Percentiles rank a stretch among this genome's conserved stretches.
These are phyloP conservation scores for Ambastaia sidthimunki DNA, from an alignment of 2,797 vertebrate species.

Conservation along the genomic window DNA sequence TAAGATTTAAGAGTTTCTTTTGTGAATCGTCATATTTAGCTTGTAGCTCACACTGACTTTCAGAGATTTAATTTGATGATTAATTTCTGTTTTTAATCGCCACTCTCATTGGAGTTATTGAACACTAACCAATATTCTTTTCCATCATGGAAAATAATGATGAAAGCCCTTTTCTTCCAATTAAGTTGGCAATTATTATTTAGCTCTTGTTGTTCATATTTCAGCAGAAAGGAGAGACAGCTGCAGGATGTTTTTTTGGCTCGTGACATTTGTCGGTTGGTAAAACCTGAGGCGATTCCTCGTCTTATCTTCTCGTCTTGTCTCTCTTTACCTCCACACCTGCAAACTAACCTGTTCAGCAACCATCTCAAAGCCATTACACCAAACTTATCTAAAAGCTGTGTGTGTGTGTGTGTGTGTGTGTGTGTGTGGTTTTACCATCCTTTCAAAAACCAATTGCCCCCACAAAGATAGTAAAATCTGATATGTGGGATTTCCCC, in stretches of 20 bases:
- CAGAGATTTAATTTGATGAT: conserved; percentile 46
- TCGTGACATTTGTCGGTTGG: conserved; percentile 42
- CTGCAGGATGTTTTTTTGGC: conserved; percentile 31
- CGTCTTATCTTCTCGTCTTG: conserved; percentile 38
- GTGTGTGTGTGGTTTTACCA: neutral
- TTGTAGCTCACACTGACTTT: conserved; percentile 44
- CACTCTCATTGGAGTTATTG: conserved; percentile 23
- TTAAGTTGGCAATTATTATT: conserved; percentile 19
- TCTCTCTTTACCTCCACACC: conserved; percentile 28
- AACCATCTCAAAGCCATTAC: conserved; percentile 32
- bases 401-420: neutral
- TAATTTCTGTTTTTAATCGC: conserved; percentile 53
- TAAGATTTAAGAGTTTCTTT: conserved; percentile 41
- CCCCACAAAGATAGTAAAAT: neutral
- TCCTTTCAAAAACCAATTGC: conserved; percentile 12
- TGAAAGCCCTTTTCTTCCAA: neutral
- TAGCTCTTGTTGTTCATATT: conserved; percentile 30
- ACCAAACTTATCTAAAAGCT: conserved; percentile 5
- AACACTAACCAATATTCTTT: conserved; percentile 27
- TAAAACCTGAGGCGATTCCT: conserved; percentile 34
- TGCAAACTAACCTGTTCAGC: conserved; percentile 51
- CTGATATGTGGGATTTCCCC: neutral
- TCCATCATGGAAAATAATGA: conserved; percentile 9
- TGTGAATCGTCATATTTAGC: conserved; percentile 53
- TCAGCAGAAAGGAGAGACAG: conserved; percentile 24